phyloP scores from a whole-genome alignment of 2,888 invertebrate species.

The Luperina nickerlii region DNA sequence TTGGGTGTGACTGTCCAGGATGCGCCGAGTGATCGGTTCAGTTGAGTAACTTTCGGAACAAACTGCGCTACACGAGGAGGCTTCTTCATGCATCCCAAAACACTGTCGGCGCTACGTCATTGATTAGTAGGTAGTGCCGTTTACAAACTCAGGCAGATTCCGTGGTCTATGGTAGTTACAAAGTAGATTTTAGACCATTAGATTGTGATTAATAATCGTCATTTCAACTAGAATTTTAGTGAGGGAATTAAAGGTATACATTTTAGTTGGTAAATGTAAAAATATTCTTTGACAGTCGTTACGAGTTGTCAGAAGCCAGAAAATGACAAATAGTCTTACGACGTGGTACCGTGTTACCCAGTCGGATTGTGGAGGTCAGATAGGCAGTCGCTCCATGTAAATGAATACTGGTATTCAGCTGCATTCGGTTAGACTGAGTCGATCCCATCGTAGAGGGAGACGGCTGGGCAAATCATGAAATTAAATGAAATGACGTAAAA shows the following conservation, averaged over 20 bases:
- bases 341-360: neutral
- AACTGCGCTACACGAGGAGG: no score
- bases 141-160: neutral
- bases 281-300: neutral
- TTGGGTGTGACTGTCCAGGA: no score
- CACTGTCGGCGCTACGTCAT: no score
- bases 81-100: no score
- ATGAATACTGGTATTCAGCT: no score
- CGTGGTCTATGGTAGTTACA: neutral
- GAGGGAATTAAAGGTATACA: neutral
- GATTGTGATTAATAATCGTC: constrained; percentile 26
- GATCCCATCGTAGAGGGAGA: no score
- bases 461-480: no score
- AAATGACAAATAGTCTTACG: no score
- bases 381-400: neutral
- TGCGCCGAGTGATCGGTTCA: no score
- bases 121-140: no score
- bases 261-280: neutral
- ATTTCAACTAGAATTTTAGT: constrained; percentile 5
- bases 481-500: no score
- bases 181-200: neutral
- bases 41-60: no score
- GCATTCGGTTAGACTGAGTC: neutral
- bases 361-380: neutral
- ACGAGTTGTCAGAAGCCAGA: neutral